Evolutionary conservation across 2,113 vertebrate species (phyloP), one percentile per base, ranked within the genome.

Genomic region (Chionis minor): DNA sequence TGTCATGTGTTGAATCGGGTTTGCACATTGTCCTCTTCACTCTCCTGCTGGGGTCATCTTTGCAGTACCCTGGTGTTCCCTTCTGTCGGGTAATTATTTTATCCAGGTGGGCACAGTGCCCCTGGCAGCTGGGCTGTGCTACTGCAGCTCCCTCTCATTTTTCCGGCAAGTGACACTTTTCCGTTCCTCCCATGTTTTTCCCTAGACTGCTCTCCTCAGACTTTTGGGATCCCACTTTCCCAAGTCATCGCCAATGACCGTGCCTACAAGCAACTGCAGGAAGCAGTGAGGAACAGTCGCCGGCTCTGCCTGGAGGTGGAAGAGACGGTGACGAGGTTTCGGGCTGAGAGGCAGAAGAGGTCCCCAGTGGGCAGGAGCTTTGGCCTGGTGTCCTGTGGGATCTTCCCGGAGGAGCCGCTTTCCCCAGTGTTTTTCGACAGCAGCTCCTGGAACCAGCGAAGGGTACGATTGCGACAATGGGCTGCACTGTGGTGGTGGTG

Each of bases 261-360:
- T 0, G 98, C 97, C 26, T 81, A 95, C 94, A 98, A 97, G 61
- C 98, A 97, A 40, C 97, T 97, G 38, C 98, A 98, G 96, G 98
- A 98, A 4, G 98, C 97, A 1, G 91, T 98, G 95, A 98, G 98
- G 91, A 98, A 87, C 95, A 98, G 98, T 95, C 94, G 99, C 17
- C 96, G 99, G 1, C 98, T 98, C 85, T 99, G 99, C 69, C 97
- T 99, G 86, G 98, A 99, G 90, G 97, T 99, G 96, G 99, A 99
- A 91, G 98, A 98, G 11, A 98, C 98, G 2, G 96, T 99, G 33
- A 92, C 98, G 8, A 97, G 62, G 14, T 99, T 99, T 83, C 96
- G 98, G 47, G 98, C 98, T 0, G 98, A 98, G 97, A 98, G 98
- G 90, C 95, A 97, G 6, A 98, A 95, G 62, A 97, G 96, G 44